Evolutionary conservation across 1,140 invertebrate genomes (phyloP), one percentile per base, ranked within the genome.

Genomic region (Aphis gossypii): DNA sequence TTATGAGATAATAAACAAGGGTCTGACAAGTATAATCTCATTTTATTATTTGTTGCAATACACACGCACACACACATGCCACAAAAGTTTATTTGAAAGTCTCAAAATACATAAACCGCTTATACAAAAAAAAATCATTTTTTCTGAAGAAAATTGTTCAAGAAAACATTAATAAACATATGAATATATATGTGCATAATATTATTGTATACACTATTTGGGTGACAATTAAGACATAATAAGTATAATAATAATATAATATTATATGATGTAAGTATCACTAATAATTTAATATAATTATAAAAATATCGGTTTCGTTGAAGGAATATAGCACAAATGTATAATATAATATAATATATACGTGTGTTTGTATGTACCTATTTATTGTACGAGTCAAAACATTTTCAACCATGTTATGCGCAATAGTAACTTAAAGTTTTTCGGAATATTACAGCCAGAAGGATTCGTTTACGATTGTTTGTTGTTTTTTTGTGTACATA

Each of bases 401-500:
- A 44, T 86, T 86, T 86, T 86, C 41, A 30, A 86, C 83, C 83
- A 25, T 46, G 83, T 86, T 30, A 25, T 8, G 30, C 46, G 30
- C 30, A 35, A 87, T 87, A 48, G 86, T 87, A 87, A 48, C 86
- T 87, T 87, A 87, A 87, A 87, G 86, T 87, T 87, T 87, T 87
- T 87, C 30, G 5, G 86, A 87, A 87, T 87, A 87, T 76, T 41
- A 68, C 56, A 76, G 90, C 90, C 56, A 91, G 41, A 44, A 68
- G 90, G 54, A 91, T 91, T 91, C 82, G 90, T 91, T 91, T 91
- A 91, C 56, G 90, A 91, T 91, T 91, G 54, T 91, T 91, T 76
- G 44, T 91, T 44, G 44, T 91, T 48, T 76, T 41, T 38, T 41
- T 44, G 41, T 21, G 60, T 91, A 91, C 56, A 46, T 68, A 89